Percentiles rank a stretch among this genome's conserved stretches.
phyloP scores from a whole-genome alignment of 2,113 vertebrate genomes.

The Plecturocebus donacophilus region DNA sequence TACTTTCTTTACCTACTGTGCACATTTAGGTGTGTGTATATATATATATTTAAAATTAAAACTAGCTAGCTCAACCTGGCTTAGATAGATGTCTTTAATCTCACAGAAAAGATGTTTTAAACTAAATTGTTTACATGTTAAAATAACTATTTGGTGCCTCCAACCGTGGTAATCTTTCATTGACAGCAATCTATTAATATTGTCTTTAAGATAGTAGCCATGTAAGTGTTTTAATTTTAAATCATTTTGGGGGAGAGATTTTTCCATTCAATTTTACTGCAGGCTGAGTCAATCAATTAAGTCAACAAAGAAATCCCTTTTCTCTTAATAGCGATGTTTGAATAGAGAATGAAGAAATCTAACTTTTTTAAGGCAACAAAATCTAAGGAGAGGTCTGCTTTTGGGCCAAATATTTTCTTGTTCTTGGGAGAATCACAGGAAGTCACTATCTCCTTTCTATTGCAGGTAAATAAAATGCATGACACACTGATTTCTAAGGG shows the following conservation, averaged over 20 bases:
- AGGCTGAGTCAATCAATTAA: not conserved
- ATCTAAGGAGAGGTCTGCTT: not conserved
- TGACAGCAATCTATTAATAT: not conserved
- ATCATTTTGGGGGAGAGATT: not conserved
- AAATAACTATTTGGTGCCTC: not conserved
- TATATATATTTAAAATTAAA: conserved; percentile 11
- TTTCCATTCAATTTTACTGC: not conserved
- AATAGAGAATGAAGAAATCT: not conserved
- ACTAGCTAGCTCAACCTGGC: not conserved
- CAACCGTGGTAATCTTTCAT: not conserved
- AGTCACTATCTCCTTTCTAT: not conserved
- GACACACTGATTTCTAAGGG: not conserved
- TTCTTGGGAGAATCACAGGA: not conserved
- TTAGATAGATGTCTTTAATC: not conserved
- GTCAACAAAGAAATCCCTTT: not conserved
- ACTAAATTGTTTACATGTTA: not conserved
- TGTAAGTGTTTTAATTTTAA: not conserved
- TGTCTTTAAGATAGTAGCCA: not conserved
- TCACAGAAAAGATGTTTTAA: not conserved
- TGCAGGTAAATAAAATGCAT: not conserved
- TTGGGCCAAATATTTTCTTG: not conserved
- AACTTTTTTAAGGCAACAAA: not conserved
- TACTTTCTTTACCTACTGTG: not conserved
- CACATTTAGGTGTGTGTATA: not conserved
- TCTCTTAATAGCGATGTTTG: not conserved